These are phyloP conservation scores for Drymodes brunneopygia DNA, from an alignment of 2,113 vertebrate species.

Conservation along the genomic window DNA sequence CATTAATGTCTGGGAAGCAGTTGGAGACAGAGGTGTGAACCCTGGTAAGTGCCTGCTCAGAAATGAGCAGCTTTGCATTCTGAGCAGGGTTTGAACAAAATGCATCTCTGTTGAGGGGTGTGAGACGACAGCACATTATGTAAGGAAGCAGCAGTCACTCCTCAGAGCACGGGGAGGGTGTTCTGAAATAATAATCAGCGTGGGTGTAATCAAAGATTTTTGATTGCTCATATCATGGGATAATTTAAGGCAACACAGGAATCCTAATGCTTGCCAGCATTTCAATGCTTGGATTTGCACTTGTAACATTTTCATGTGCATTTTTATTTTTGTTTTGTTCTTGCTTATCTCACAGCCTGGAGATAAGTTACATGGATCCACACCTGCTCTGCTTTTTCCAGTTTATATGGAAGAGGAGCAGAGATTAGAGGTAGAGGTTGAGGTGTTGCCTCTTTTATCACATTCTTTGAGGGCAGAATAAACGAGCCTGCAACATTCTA, in stretches of 20 bases:
- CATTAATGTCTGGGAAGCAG: neutral
- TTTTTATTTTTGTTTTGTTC: neutral
- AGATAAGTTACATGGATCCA: neutral
- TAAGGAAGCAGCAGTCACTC: neutral
- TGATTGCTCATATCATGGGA: neutral
- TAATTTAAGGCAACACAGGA: neutral
- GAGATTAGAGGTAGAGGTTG: neutral
- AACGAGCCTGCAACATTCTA: neutral
- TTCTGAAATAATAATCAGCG: neutral
- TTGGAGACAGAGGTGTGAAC: neutral
- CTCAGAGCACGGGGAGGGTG: neutral
- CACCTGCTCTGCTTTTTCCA: neutral
- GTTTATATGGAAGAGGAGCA: neutral
- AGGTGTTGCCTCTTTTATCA: neutral
- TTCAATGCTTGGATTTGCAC: neutral
- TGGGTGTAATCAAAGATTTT: neutral
- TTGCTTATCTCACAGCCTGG: neutral
- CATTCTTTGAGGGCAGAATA: neutral
- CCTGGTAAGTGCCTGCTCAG: neutral
- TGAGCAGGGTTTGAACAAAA: neutral
- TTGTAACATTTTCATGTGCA: neutral
- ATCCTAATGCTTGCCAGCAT: neutral
- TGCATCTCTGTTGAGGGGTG: neutral
- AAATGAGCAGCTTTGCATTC: neutral
- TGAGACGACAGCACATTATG: neutral